Evolutionary conservation across 2,113 vertebrate species (phyloP), one percentile per base, ranked within the genome.

Genomic region (Scopus umbretta): DNA sequence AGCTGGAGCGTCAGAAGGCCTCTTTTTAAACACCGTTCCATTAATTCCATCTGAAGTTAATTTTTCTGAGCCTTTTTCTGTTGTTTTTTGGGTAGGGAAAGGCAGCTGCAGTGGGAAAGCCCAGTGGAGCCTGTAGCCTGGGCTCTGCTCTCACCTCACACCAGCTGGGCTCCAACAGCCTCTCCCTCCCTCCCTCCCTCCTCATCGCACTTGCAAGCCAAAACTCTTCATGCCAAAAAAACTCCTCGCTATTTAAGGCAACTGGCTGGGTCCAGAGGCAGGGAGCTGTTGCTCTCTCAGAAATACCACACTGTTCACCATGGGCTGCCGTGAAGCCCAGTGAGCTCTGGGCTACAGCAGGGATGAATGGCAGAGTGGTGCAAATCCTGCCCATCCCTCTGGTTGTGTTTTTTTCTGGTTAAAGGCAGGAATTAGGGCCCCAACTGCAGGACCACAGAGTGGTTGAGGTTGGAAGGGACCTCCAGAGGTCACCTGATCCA

Each of bases 161-260:
- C 86, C 94, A 97, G 96, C 94, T 97, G 95, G 91, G 92, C n/a
- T 93, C 75, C 1, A 6, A 85, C 52, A 2, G 19, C 70, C 76
- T 81, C 85, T 92, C 79, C 27, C 58, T 91, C 15, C 21, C n/a
- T n/a, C 55, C 29, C 34, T 75, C 15, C 21, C 52, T 95, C 79
- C 49, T 83, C 0, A 0, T 40, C 0, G 10, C 59, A 95, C 65
- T 55, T 0, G 1, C 0, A 2, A 96, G 93, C 96, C 95, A 96
- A 91, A 94, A 92, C 76, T 86, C 80, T 43, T 47, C 76, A 87
- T 0, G 32, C 26, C 78, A 93, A 50, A 93, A 93, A 89, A 56
- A 3, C 75, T 95, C 95, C 72, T 95, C 3, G 2, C 95, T 96
- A 90, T 96, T 96, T 95, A 95, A 95, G 95, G 84, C 95, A 96